Base-by-base conservation (phyloP, 2,797 vertebrate genomes). In the Pterois miles region DNA sequence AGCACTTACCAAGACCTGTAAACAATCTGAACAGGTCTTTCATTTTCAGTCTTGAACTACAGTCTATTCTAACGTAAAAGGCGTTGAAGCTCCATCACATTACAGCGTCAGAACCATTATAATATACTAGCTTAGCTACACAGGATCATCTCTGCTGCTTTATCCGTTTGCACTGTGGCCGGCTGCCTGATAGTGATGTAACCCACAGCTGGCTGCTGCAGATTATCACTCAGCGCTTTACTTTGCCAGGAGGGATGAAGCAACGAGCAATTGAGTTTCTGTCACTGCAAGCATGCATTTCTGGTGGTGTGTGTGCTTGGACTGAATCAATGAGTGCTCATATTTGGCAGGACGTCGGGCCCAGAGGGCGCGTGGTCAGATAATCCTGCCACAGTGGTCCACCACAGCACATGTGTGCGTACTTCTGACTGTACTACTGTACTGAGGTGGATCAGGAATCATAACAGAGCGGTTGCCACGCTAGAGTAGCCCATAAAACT, bases 181-280 rank as follows among this genome's bases (percentile, higher is more conserved):
- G 3, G 10, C 6, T 63, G 81, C 64, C 74, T 43, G 46, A 36
- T 36, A 14, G 73, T 94, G 91, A 94, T 88, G 92, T 91, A 94
- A 95, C 89, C 76, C 85, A 86, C 93, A 94, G 91, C 93, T 93
- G 92, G 79, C 82, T 63, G 81, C 83, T 43, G 59, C 85, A 87
- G 91, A 93, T 94, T 93, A 91, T 89, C 73, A 76, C 74, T 86
- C 87, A 69, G 78, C 36, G 58, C 69, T 90, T 88, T 62, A 71
- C 63, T 80, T 71, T 71, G 74, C 73, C 74, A 64, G 76, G 52
- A 69, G 40, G 71, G 72, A 56, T 52, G 77, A 65, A 54, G 40
- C 2, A 22, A 3, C 31, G 10, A 70, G 40, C 38, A 34, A 68
- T 1, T 31, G 66, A 60, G 63, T 71, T 57, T 76, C 48, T 71